Conservation (phyloP, 2,797 vertebrate genomes). For the Cichlasoma orientale region DNA sequence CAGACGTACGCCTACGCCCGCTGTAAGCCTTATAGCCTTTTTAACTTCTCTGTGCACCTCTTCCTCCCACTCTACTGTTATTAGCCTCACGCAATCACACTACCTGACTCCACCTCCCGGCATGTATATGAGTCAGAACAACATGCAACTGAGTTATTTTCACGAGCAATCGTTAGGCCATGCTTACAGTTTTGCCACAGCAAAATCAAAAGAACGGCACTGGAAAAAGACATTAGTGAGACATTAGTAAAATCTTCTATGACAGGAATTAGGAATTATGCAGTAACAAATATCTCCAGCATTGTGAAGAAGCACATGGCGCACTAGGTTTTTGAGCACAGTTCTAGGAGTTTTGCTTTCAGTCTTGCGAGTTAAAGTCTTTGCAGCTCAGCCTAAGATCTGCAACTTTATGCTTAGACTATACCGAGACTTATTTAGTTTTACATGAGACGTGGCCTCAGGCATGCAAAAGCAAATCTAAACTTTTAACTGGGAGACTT, state of each 20-base stretch:
- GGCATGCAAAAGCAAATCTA: conserved; percentile 21
- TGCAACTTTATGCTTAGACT: conserved; percentile 1
- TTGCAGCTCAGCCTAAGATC: conserved; percentile 2
- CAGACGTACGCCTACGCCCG: conserved; percentile 60
- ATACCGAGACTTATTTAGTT: conserved; percentile 45
- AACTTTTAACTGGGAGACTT: conserved; percentile 21
- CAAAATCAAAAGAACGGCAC: conserved; percentile 9
- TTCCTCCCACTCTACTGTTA: conserved; percentile 74
- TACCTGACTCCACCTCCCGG: conserved; percentile 62
- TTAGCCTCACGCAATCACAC: conserved; percentile 72
- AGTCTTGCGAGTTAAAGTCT: conserved; percentile 27
- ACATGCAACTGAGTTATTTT: conserved; percentile 60
- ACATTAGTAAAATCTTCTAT: conserved; percentile 21
- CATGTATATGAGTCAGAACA: conserved; percentile 63
- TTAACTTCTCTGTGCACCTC: conserved; percentile 60
- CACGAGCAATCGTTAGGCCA: conserved; percentile 56
- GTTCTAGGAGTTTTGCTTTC: conserved; percentile 18
- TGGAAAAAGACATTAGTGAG: conserved; percentile 20
- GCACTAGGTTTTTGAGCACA: conserved; percentile 5
- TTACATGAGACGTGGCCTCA: conserved; percentile 32
- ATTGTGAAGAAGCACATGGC: conserved; percentile 10
- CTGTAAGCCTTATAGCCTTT: conserved; percentile 64
- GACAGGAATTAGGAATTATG: background rate
- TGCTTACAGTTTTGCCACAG: conserved; percentile 24
- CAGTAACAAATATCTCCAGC: conserved; percentile 4